These are phyloP conservation scores for Phylloscopus collybita DNA, from an alignment of 2,797 vertebrate species.

Conservation along the genomic window DNA sequence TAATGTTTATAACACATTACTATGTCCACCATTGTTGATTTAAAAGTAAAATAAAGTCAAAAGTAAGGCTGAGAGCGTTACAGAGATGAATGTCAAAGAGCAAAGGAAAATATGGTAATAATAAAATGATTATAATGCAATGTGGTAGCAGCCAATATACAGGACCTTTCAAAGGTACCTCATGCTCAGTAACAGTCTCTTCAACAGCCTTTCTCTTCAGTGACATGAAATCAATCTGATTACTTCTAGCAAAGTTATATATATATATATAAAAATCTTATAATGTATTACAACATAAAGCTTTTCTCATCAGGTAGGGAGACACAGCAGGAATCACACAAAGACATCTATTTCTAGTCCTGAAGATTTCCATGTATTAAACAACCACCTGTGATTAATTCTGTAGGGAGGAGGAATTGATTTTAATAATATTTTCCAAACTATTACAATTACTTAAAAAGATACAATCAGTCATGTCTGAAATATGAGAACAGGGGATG, in stretches of 20 bases:
- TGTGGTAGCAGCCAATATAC: background rate
- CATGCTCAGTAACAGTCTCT: background rate
- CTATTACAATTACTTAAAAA: conserved; percentile 1
- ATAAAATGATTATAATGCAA: background rate
- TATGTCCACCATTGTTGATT: background rate
- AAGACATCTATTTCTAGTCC: conserved; percentile 21
- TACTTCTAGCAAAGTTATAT: background rate
- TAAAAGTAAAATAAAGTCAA: background rate
- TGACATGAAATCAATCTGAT: background rate
- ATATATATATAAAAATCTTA: background rate
- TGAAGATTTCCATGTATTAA: background rate
- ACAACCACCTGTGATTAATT: background rate
- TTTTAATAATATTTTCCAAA: conserved; percentile 45
- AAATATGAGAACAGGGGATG: background rate
- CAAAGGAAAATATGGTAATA: background rate
- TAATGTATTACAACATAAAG: background rate
- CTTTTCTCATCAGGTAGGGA: background rate
- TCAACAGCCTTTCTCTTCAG: background rate
- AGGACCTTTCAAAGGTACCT: background rate
- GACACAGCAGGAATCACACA: background rate
- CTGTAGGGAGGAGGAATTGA: conserved; percentile 17
- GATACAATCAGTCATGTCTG: background rate
- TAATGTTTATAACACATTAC: background rate
- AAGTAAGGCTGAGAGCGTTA: background rate
- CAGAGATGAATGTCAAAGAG: background rate